Evolutionary conservation across 2,797 vertebrate species (phyloP), one percentile per base, ranked within the genome.

Genomic region (Nasua narica): DNA sequence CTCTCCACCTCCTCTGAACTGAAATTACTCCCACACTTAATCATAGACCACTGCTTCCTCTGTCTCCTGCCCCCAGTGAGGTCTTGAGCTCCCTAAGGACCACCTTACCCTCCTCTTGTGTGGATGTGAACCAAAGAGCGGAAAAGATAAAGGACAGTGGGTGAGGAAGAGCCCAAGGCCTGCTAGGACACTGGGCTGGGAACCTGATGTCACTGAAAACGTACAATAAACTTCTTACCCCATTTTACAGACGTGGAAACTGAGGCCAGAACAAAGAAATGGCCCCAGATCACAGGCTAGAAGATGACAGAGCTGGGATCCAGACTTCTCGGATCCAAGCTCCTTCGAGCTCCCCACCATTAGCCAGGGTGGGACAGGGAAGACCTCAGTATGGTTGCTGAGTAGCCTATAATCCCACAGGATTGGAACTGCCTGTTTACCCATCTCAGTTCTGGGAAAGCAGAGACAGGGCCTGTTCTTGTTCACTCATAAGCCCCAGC

Each of bases 21-120:
- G 74, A 91, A 97, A 93, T 97, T 69, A 92, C 87, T 82, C 84
- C 94, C 76, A 67, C 54, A 19, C 67, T 52, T 95, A 94, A 96
- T 90, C 97, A 97, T 84, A 97, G 94, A 82, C 84, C 96, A 82
- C 83, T 18, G 11, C 40, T 72, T 77, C 65, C 95, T 82, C 96
- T 27, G 32, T 52, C 91, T 92, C 81, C 90, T 69, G 72, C 21
- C 37, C 69, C 32, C 5, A 27, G 9, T 23, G 50, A 92, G 35
- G 77, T 69, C 74, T 50, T 10, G 40, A 43, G 32, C 43, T 89
- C 50, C 62, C 87, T 60, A 58, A 43, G 27, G 92, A 81, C 83
- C 77, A 52, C 6, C 23, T 43, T 4, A 27, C n/a, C 35, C 54
- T 16, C 40, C 27, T 46, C 29, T 18, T 23, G 5, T 16, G 60